phyloP scores from a whole-genome alignment of 2,888 invertebrate genomes.

The Dendrolimus pini region DNA sequence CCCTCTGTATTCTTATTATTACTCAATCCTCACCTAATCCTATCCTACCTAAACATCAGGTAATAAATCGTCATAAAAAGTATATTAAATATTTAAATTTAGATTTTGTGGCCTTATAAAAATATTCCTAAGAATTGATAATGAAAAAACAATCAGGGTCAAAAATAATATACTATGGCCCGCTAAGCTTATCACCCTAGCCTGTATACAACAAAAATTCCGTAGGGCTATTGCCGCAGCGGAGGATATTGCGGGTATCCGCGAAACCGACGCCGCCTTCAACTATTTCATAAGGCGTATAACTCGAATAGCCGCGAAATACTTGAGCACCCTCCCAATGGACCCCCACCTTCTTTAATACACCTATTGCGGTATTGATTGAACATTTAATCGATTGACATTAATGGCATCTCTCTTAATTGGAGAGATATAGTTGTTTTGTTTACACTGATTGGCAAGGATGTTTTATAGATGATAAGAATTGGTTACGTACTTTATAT shows the following conservation, averaged over 20 bases:
- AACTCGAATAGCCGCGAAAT: constrained; percentile 66
- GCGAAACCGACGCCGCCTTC: constrained; percentile 50
- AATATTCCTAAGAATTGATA: too few species aligned
- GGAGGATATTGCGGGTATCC: constrained; percentile 51
- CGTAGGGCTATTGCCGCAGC: constrained; percentile 47
- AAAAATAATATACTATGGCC: not conserved
- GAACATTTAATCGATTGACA: not conserved
- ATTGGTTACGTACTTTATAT: too few species aligned
- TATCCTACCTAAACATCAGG: too few species aligned
- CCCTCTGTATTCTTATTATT: too few species aligned
- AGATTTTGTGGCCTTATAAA: too few species aligned
- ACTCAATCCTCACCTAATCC: too few species aligned
- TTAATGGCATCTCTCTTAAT: not conserved
- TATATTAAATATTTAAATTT: too few species aligned
- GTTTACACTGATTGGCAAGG: not conserved
- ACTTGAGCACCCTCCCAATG: constrained; percentile 19
- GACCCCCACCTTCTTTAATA: not conserved
- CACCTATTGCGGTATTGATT: not conserved
- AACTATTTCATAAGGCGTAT: constrained; percentile 73
- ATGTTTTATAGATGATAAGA: too few species aligned
- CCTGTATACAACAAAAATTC: constrained; percentile 41
- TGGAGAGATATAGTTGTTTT: not conserved
- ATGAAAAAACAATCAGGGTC: too few species aligned
- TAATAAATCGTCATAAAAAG: too few species aligned
- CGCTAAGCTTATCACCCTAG: constrained; percentile 23